These are phyloP conservation scores for Drosophila carrolli DNA, from an alignment of 1,140 invertebrate genomes.

Conservation along the genomic window DNA sequence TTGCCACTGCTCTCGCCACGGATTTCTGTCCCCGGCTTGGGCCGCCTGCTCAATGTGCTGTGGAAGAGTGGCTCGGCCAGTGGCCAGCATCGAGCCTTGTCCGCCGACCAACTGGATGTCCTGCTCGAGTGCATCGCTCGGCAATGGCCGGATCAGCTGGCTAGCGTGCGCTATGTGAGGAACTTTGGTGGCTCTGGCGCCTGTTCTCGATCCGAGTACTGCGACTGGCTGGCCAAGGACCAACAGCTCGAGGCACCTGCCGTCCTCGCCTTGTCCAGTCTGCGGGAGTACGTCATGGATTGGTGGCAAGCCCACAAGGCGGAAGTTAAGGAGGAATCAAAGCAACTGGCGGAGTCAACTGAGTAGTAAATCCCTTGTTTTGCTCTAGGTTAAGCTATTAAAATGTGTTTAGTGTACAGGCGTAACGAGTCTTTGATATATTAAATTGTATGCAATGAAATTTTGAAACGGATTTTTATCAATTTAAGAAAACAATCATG, in stretches of 20 bases:
- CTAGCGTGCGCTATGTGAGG: constrained; percentile 51
- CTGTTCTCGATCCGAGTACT: constrained; percentile 52
- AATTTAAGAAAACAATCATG: too few species aligned
- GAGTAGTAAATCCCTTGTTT: constrained; percentile 9
- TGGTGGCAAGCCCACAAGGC: constrained; percentile 59
- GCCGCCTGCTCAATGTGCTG: constrained; percentile 71
- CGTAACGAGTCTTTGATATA: constrained; percentile 6
- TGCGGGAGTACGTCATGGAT: constrained; percentile 59
- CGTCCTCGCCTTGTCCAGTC: constrained; percentile 64
- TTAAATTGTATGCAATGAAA: constrained; percentile 38
- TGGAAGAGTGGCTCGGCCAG: constrained; percentile 53
- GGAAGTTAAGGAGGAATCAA: background rate
- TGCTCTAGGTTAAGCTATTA: constrained; percentile 25
- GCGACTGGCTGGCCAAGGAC: constrained; percentile 50
- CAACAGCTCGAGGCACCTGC: constrained; percentile 52
- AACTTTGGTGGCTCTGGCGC: constrained; percentile 63
- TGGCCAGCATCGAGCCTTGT: constrained; percentile 45
- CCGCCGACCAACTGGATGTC: constrained; percentile 46
- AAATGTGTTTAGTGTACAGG: constrained; percentile 31
- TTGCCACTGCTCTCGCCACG: constrained; percentile 65
- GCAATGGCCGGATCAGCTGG: constrained; percentile 61
- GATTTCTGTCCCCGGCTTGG: constrained; percentile 57
- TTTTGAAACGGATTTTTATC: background rate
- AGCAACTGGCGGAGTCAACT: background rate
- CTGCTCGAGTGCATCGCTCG: constrained; percentile 64